Evolutionary conservation across 2,888 invertebrate species (phyloP), one percentile per base, ranked within the genome.

Genomic region (Thecophora atra): DNA sequence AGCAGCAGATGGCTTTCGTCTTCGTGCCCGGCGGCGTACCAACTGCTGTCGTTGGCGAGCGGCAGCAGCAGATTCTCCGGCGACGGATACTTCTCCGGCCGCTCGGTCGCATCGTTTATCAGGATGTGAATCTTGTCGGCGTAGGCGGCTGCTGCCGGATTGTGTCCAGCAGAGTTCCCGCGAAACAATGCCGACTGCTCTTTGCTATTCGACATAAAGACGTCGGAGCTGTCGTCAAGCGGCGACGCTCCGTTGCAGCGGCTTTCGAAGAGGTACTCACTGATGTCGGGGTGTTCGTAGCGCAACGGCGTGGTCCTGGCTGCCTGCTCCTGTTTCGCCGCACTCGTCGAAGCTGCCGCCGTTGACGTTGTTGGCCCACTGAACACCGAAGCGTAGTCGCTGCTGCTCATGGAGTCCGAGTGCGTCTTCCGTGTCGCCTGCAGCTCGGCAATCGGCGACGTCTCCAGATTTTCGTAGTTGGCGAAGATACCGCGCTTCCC

Each of bases 311-410:
- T 56, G 7, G 21, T 28, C n/a, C n/a, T n/a, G 8, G 64, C 44
- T 37, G 69, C 74, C 42, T 15, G 15, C 6, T 26, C 24, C 24
- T 24, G 19, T 8, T 3, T 42, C 67, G 37, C 68, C 58, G 13
- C 58, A 62, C 15, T 54, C 67, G n/a, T 42, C 67, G 37, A 68
- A 52, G 13, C 58, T 56, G n/a, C 54, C 67, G n/a, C 63, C 72
- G 26, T 71, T 70, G 44, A 15, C 60, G 73, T 52, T 8, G 78
- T 76, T 51, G 84, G 82, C 0, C 84, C 86, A 72, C 86, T 86
- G 63, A 85, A 87, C 0, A 87, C 87, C 0, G 87, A 87, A 13
- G 87, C 86, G 73, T 87, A 87, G 72, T 87, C 87, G 66, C 86
- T 85, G 75, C 86, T 87, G 77, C 87, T 87, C 66, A 86, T 71